Evolutionary conservation across 2,888 invertebrate genomes (phyloP), one percentile per base, ranked within the genome.

Genomic region (Amblyjoppa proteus): DNA sequence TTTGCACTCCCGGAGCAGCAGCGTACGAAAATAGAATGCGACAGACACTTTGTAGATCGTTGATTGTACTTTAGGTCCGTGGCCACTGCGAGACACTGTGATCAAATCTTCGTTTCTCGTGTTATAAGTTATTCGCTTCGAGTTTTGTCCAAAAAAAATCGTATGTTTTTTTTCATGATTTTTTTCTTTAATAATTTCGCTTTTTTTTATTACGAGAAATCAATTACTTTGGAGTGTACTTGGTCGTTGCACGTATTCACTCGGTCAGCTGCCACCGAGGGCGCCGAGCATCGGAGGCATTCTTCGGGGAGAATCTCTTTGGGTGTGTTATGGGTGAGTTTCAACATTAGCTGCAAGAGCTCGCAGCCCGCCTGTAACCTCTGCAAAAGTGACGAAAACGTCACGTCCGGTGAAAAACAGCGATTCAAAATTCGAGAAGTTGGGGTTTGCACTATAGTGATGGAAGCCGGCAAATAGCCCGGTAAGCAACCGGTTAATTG

Each of bases 11-110:
- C 61, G 61, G 31, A 61, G 51, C 77, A 85, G 86, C 71, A 88
- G 88, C 86, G 89, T 88, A 90, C 90, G 86, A 90, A 90, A 90
- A 90, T 90, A 89, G 89, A 89, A 88, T 87, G 85, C 81, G 83
- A 88, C 87, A 88, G 88, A 89, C 84, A 88, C 87, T 86, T 76
- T 68, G 41, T 68, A 71, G 74, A 81, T 81, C 76, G 70, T 77
- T 61, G 41, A 66, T 56, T 64, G 25, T 49, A 20, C 31, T 49
- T 25, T 70, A 53, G 41, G 28, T 41, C 38, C 28, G 28, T 28
- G 28, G 45, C 38, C 45, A 25, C 25, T 13, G 5, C 61, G 31
- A 28, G 45, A 16, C 69, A 49, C 25, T 69, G 49, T 3, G 68
- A 68, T 38, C 31, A 16, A 34, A 31, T 13, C 7, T 20, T 11